Evolutionary conservation across 2,797 vertebrate genomes (phyloP).

Genomic region (Hemibagrus guttatus): DNA sequence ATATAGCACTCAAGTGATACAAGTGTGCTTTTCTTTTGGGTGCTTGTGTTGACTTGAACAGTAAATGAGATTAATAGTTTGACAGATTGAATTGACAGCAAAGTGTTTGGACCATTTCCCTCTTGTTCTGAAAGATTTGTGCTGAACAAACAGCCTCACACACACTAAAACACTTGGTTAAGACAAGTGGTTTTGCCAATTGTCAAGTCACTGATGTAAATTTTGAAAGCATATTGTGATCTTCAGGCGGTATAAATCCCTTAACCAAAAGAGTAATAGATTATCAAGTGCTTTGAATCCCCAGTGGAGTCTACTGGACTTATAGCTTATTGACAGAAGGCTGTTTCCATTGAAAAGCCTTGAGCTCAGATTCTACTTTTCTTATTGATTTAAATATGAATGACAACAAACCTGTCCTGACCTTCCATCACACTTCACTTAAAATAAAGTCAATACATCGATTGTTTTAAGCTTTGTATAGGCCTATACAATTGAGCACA

Average conservation of each 20-base stretch:
- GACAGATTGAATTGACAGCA: not conserved
- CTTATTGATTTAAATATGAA: slow-evolving; percentile 27
- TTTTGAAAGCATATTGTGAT: not conserved
- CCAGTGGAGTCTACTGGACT: not conserved
- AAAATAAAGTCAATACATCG: not conserved
- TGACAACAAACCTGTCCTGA: not conserved
- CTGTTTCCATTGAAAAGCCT: slow-evolving; percentile 5
- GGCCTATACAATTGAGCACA: not conserved
- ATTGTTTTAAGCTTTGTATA: not conserved
- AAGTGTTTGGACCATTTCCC: not conserved
- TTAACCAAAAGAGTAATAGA: slow-evolving; percentile 3
- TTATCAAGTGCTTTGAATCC: slow-evolving; percentile 17
- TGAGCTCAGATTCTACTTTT: slow-evolving; percentile 2
- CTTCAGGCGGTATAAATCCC: not conserved
- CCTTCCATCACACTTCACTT: not conserved
- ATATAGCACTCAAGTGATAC: not conserved
- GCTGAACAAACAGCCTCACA: not conserved
- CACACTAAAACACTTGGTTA: not conserved
- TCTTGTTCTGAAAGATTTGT: not conserved
- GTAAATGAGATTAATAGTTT: slow-evolving; percentile 6
- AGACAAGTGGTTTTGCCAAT: not conserved
- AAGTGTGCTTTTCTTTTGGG: slow-evolving; percentile 2
- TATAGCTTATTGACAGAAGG: not conserved
- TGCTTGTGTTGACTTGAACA: not conserved
- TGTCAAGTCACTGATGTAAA: not conserved